phyloP scores from a whole-genome alignment of 2,888 invertebrate genomes.

The Galeruca laticollis region DNA sequence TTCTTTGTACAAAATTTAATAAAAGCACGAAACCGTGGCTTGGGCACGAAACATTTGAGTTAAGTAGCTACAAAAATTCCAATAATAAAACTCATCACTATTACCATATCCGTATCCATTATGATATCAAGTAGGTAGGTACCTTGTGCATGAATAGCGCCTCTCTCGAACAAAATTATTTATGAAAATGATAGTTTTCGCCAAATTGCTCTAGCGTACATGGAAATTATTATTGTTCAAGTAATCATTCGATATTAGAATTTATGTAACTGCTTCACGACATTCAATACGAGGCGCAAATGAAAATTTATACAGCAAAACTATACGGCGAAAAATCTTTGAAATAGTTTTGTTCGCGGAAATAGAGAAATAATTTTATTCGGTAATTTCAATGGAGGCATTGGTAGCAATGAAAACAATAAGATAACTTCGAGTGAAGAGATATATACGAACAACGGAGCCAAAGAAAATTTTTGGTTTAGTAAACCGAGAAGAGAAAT shows the following conservation, averaged over 20 bases:
- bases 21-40: not conserved
- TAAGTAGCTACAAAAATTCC: conserved; percentile 19
- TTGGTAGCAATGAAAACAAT: no score
- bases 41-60: conserved; percentile 9
- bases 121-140: conserved; percentile 8
- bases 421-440: no score
- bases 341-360: no score
- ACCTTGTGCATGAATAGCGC: conserved; percentile 25
- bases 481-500: no score
- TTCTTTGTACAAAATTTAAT: not conserved
- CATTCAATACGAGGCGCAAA: not conserved
- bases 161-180: conserved; percentile 10
- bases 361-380: no score
- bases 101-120: conserved; percentile 8
- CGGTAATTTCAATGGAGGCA: no score
- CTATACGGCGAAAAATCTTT: no score
- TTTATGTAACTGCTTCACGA: conserved; percentile 21
- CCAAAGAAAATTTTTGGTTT: no score
- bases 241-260: conserved; percentile 26
- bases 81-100: conserved; percentile 13
- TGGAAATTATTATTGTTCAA: conserved; percentile 17
- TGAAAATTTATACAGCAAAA: no score
- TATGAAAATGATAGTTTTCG: conserved; percentile 30
- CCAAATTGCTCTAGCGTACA: conserved; percentile 25
- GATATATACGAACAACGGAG: no score